Base-by-base conservation (phyloP, 2,113 vertebrate genomes). In the Stomatorhinus ivindoensis region DNA sequence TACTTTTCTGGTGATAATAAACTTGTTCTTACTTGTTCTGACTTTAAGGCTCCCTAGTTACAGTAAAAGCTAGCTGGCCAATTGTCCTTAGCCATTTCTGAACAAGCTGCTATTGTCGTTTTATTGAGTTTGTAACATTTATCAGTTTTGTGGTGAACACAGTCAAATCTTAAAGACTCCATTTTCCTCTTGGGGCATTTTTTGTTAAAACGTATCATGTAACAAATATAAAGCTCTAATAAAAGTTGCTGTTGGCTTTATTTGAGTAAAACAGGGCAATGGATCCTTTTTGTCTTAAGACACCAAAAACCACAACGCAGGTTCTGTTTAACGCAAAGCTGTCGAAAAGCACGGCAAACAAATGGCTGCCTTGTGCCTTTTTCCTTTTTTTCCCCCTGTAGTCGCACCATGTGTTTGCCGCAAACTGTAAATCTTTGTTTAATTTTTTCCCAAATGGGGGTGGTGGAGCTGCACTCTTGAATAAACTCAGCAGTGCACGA, bases 391-490 rank as follows among this genome's bases (percentile, higher is more conserved):
- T 53, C 4, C 5, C 10, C 19, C 3, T 51, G 24, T 31, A 42
- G 58, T 47, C 6, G 21, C 61, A 65, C 42, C 61, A 76, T 87
- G 65, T 44, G 85, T 42, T 87, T 55, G 73, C 46, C 31, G n/a
- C 58, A 50, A 80, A 90, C 89, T 91, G 86, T 92, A 93, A 91
- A 92, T 91, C 83, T 46, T 91, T 91, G 91, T 47, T 87, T 73
- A 50, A 50, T 73, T 89, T 31, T 89, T 85, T 90, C 84, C 83
- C 69, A 80, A 86, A 53, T 35, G 92, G 87, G 89, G 91, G 91
- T 50, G 65, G 90, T 27, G 47, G 87, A 91, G 35, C 83, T 3
- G 24, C 61, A 73, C 85, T 35, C 89, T 90, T 55, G 39, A 91
- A 91, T 86, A 89, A 90, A 87, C 82, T 61, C 85, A 7, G 24